Base-by-base conservation (phyloP, 2,113 vertebrate species). In the Aviceda subcristata region DNA sequence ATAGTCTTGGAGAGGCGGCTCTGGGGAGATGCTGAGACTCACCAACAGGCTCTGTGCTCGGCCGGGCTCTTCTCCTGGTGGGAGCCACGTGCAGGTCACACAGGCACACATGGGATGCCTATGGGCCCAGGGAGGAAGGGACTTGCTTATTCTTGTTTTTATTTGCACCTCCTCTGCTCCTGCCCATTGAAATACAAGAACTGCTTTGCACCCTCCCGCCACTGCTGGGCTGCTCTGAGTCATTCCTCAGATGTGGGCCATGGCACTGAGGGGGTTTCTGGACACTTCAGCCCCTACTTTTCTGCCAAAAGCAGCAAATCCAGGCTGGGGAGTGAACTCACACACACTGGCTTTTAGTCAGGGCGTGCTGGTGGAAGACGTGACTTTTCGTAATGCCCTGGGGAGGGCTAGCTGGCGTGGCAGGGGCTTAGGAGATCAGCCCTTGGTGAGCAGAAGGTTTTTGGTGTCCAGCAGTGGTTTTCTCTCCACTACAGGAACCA, bases 31-130 rank as follows among this genome's bases (percentile, higher is more conserved):
- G 46, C 16, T 11, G 57, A 53, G 57, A 59, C 24, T 64, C 36
- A 13, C 6, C 3, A 1, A 15, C 0, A 3, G 38, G 38, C 41
- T 53, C 22, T 0, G 1, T 9, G 22, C 64, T 66, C 2, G 0
- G 17, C 53, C 23, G 41, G 29, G 39, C 57, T 66, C 51, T 60
- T 60, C 43, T 59, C 29, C 62, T 2, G 2, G n/a, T 20, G 43
- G 63, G 50, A 91, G 26, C 45, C 2, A 1, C 0, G 0, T 2
- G 10, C 18, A 30, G 39, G 36, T 68, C 7, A 1, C 0, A 1
- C 36, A 17, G 84, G 32, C 1, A 2, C 2, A 0, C 4, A 2
- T 18, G n/a, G 30, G 48, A 22, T 55, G n/a, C 32, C 32, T 1
- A 0, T 56, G 50, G 30, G 50, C 20, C 23, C 34, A 21, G 16